A percentile compares a stretch with the other conserved stretches of the same genome.
phyloP scores from a whole-genome alignment of 2,113 vertebrate genomes.

The Syngnathoides biaculeatus region DNA sequence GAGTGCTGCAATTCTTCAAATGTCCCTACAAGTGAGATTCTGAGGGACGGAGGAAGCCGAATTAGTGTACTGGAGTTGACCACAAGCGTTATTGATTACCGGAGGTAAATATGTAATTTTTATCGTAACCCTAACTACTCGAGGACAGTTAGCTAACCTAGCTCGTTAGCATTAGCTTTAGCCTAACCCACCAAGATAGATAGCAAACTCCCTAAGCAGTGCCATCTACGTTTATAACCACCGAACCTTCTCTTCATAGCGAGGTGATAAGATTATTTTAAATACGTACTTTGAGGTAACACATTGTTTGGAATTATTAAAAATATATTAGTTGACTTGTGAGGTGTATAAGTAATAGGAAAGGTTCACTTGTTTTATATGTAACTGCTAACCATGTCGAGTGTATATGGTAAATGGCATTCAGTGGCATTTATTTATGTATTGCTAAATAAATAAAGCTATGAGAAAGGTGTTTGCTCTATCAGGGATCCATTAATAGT shows the following conservation, averaged over 20 bases:
- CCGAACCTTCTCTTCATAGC: not conserved
- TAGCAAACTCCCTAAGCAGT: constrained; percentile 19
- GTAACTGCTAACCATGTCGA: not conserved
- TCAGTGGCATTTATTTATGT: too few species aligned
- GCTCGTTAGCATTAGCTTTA: constrained; percentile 3
- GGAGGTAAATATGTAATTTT: constrained; percentile 42
- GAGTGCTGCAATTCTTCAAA: not conserved
- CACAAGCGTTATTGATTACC: not conserved
- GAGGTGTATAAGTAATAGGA: not conserved
- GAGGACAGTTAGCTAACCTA: not conserved
- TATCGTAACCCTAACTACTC: constrained; percentile 9
- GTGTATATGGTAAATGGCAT: too few species aligned
- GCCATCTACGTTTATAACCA: not conserved
- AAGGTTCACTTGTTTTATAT: not conserved
- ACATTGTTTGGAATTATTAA: not conserved
- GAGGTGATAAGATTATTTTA: not conserved
- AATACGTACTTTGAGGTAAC: not conserved
- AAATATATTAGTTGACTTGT: not conserved
- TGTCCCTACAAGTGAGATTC: not conserved
- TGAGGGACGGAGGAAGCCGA: not conserved
- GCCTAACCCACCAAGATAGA: not conserved
- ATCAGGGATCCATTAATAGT: too few species aligned
- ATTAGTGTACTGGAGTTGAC: not conserved
- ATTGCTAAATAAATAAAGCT: too few species aligned
- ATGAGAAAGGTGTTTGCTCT: too few species aligned